Conservation (phyloP, 2,113 vertebrate species). For the Lucifuga dentata region DNA sequence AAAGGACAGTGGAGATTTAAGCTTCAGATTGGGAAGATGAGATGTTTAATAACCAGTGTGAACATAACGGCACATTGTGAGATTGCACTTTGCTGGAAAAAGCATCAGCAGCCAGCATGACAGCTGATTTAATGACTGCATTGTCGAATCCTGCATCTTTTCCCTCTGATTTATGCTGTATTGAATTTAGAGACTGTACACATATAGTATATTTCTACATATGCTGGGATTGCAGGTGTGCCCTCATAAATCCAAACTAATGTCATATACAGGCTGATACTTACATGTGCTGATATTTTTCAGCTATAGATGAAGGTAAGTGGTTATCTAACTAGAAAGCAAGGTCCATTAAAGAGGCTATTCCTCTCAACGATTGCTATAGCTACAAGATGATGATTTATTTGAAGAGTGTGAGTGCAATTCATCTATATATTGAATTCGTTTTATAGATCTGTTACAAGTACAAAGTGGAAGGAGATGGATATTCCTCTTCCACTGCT, state of each 20-base stretch:
- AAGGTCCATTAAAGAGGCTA: conserved; percentile 56
- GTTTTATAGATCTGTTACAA: conserved; percentile 60
- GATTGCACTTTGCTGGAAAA: conserved; percentile 29
- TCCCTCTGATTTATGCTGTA: conserved; percentile 20
- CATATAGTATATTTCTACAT: background rate
- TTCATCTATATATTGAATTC: conserved; percentile 49
- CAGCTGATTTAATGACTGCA: conserved; percentile 39
- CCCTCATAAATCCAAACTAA: conserved; percentile 1
- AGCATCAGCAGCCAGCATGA: background rate
- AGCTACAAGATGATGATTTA: conserved; percentile 52
- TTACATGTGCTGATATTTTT: conserved; percentile 6
- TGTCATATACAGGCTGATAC: background rate
- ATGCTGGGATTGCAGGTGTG: conserved; percentile 21
- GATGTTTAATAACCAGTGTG: conserved; percentile 36
- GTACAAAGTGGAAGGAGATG: conserved; percentile 45
- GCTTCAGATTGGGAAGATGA: conserved; percentile 26
- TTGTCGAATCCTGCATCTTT: conserved; percentile 8
- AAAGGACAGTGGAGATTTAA: conserved; percentile 25
- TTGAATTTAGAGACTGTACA: conserved; percentile 24
- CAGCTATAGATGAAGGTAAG: conserved; percentile 57
- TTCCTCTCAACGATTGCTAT: conserved; percentile 53
- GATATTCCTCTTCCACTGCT: conserved; percentile 33
- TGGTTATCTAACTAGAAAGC: conserved; percentile 41
- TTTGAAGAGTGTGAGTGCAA: background rate
- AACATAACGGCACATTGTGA: conserved; percentile 29